phyloP scores from a whole-genome alignment of 2,888 invertebrate species.

The Sepiola atlantica region DNA sequence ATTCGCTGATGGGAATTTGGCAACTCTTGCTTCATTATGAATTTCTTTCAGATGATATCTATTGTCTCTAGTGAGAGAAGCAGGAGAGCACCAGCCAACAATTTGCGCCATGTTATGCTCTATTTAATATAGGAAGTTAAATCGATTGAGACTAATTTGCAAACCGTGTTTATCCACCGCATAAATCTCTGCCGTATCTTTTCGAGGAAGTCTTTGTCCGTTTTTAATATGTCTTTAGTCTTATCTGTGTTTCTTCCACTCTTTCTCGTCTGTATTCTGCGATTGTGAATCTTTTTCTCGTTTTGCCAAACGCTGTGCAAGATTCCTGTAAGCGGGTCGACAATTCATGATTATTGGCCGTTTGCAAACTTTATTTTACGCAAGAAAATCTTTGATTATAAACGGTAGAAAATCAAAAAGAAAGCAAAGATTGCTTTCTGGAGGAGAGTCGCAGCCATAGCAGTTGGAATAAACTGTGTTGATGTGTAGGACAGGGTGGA shows the following conservation, averaged over 20 bases:
- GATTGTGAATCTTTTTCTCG: background rate
- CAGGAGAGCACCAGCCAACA: too few species aligned
- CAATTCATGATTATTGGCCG: background rate
- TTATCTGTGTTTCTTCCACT: background rate
- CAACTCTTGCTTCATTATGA: too few species aligned
- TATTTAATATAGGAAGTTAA: too few species aligned
- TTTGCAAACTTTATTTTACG: background rate
- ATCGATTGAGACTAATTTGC: too few species aligned
- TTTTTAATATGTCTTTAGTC: too few species aligned
- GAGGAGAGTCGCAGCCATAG: background rate
- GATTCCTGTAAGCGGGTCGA: background rate
- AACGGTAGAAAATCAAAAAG: background rate
- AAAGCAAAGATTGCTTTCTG: background rate
- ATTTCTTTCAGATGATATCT: too few species aligned
- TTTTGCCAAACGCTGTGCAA: background rate
- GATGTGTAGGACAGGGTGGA: background rate
- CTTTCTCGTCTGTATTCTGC: background rate
- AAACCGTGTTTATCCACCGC: background rate
- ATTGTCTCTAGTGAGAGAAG: too few species aligned
- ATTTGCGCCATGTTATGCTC: too few species aligned
- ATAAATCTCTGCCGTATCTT: background rate
- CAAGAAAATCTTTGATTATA: too few species aligned
- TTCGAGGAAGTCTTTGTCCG: too few species aligned
- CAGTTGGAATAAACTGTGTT: background rate
- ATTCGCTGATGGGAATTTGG: too few species aligned